Conservation (phyloP, 2,888 invertebrate genomes). For the Sthenelais limicola region DNA sequence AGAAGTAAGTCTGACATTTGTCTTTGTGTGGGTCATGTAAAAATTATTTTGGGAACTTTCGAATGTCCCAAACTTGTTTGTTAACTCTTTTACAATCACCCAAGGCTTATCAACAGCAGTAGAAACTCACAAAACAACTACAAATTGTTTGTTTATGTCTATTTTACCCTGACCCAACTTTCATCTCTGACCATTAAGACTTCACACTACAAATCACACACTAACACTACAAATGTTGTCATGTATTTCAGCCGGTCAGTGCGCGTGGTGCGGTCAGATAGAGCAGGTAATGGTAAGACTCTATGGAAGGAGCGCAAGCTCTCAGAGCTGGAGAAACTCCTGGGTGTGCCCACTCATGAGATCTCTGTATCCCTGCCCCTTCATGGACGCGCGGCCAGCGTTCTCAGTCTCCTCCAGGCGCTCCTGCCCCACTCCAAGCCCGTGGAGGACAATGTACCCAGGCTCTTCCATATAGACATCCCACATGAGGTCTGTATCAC, state of each 20-base stretch:
- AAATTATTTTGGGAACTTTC: too few relatives aligned
- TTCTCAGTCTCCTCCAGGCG: slow-evolving; percentile 12
- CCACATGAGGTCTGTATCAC: slow-evolving; percentile 61
- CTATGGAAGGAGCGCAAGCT: slow-evolving; percentile 54
- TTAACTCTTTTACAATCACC: too few relatives aligned
- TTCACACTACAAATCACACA: too few relatives aligned
- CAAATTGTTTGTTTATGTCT: too few relatives aligned
- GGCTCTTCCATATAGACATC: slow-evolving; percentile 60
- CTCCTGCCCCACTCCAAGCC: slow-evolving; percentile 36
- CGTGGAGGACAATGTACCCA: slow-evolving; percentile 45
- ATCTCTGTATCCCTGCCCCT: slow-evolving; percentile 42
- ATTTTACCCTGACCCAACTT: too few relatives aligned
- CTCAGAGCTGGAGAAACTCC: slow-evolving; percentile 46
- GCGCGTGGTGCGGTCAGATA: slow-evolving; percentile 57
- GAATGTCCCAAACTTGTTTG: too few relatives aligned
- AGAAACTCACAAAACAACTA: too few relatives aligned
- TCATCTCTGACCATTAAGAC: too few relatives aligned
- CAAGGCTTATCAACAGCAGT: too few relatives aligned
- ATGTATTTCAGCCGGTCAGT: slow-evolving; percentile 56
- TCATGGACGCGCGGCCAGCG: slow-evolving; percentile 35
- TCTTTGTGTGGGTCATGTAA: too few relatives aligned
- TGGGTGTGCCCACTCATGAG: background rate
- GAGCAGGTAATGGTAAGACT: slow-evolving; percentile 62
- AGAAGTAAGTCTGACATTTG: too few relatives aligned
- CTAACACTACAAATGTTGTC: too few relatives aligned